These are phyloP conservation scores for Equus przewalskii DNA, from an alignment of 2,113 vertebrate genomes.

Conservation along the genomic window DNA sequence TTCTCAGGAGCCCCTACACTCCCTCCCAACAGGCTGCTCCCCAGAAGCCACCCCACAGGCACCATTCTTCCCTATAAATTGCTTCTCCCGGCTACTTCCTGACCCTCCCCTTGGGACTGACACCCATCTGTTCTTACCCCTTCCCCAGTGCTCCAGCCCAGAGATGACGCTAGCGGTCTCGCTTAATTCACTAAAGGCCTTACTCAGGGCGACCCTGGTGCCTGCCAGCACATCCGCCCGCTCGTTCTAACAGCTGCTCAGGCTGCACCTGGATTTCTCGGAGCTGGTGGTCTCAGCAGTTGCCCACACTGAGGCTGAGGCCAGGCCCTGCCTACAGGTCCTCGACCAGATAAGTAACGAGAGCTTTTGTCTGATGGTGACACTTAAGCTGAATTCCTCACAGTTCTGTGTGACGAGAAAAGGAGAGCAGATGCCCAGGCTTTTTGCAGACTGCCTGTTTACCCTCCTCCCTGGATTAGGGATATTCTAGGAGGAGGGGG, in stretches of 20 bases:
- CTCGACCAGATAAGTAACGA: neutral
- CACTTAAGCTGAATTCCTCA: neutral
- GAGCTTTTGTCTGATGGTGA: neutral
- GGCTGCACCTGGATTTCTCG: neutral
- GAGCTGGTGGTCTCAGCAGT: neutral
- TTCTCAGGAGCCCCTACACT: neutral
- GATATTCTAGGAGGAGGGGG: neutral
- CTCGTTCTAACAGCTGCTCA: neutral
- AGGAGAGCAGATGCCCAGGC: neutral
- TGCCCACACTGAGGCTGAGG: neutral
- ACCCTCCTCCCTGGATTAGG: neutral
- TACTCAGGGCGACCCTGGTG: neutral
- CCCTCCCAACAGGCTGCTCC: neutral
- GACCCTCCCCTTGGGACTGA: neutral
- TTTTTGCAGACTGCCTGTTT: neutral
- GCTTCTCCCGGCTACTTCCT: neutral
- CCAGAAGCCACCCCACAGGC: neutral
- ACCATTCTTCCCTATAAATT: neutral
- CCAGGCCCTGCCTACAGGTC: neutral
- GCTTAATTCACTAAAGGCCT: neutral
- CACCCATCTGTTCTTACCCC: neutral
- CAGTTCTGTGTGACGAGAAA: neutral
- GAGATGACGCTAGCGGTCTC: neutral
- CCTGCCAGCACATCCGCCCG: neutral
- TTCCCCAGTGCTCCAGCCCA: neutral